Evolutionary conservation across 2,888 invertebrate genomes (phyloP).

Genomic region (Allacma fusca): DNA sequence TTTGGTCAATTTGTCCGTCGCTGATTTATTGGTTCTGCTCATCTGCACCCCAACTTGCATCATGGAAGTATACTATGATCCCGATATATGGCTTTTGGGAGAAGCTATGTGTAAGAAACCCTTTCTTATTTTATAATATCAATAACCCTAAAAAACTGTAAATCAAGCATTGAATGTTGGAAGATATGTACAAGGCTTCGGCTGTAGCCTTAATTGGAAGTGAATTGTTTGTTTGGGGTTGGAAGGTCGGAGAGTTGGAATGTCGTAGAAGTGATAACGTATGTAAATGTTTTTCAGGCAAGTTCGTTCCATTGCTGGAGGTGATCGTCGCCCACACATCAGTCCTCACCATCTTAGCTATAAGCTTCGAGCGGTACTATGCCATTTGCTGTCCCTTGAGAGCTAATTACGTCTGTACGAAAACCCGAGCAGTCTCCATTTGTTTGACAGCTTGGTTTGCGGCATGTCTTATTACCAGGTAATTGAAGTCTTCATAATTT

Average conservation of each 20-base stretch:
- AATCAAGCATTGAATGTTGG: too few species aligned
- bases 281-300: conserved; percentile 70
- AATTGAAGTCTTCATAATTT: conserved; percentile 63
- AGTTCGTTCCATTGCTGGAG: conserved; percentile 90
- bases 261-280: not conserved
- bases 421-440: conserved; percentile 81
- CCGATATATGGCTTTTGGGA: conserved; percentile 92
- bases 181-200: too few species aligned
- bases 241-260: too few species aligned
- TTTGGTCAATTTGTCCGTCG: conserved; percentile 85
- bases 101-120: conserved; percentile 90
- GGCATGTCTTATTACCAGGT: conserved; percentile 87
- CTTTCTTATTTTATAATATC: not conserved
- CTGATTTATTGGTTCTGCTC: conserved; percentile 87
- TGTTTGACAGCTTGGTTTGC: conserved; percentile 84
- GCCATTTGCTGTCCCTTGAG: conserved; percentile 92
- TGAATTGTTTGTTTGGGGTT: too few species aligned
- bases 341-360: conserved; percentile 89
- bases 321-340: conserved; percentile 90
- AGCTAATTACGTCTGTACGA: conserved; percentile 89
- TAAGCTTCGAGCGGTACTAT: conserved; percentile 89
- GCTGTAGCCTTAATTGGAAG: too few species aligned
- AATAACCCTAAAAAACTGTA: too few species aligned
- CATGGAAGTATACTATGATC: conserved; percentile 88
- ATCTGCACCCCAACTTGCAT: conserved; percentile 92